These are phyloP conservation scores for Mionectes olivaceus DNA, from an alignment of 2,797 vertebrate genomes.

Conservation along the genomic window DNA sequence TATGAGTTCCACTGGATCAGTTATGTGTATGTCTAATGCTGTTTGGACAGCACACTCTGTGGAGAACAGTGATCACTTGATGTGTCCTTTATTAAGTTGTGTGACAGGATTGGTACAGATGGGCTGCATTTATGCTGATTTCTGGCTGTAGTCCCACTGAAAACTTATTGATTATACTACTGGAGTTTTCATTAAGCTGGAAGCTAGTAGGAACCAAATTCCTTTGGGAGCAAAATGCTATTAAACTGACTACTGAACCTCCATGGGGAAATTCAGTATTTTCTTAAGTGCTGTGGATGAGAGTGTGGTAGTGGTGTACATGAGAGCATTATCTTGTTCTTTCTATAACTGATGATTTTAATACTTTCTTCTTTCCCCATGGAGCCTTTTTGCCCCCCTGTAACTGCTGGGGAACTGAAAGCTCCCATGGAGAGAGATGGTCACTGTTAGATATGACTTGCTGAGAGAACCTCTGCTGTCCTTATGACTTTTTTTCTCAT, in stretches of 20 bases:
- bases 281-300: not conserved
- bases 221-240: not conserved
- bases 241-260: not conserved
- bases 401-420: not conserved
- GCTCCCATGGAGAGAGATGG: not conserved
- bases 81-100: not conserved
- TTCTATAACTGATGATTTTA: conserved; percentile 8
- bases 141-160: not conserved
- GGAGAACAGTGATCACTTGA: not conserved
- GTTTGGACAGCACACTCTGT: not conserved
- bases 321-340: not conserved
- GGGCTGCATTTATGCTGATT: not conserved
- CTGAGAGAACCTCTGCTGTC: not conserved
- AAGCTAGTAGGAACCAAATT: not conserved
- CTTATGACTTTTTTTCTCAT: not conserved
- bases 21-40: not conserved
- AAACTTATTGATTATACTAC: not conserved
- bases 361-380: not conserved
- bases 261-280: not conserved
- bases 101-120: not conserved
- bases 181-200: not conserved
- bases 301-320: not conserved
- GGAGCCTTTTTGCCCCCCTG: not conserved
- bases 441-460: not conserved
- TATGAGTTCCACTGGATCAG: not conserved